Conservation (phyloP, 1,140 invertebrate genomes). For the Drosophila grimshawi region DNA sequence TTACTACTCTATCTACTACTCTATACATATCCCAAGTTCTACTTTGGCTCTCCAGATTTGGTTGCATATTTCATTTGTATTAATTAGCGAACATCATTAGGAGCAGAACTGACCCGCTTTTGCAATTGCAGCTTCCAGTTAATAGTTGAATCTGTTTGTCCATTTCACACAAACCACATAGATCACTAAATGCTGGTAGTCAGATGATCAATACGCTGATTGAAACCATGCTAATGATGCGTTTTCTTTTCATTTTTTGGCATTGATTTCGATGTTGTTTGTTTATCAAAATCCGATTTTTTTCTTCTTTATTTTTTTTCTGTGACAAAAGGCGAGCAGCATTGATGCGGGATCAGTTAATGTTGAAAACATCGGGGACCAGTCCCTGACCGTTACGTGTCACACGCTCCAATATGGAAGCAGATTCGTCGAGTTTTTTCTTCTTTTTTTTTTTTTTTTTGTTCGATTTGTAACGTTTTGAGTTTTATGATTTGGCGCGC, state of each 20-base stretch:
- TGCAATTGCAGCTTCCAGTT: conserved; percentile 13
- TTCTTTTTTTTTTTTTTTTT: not conserved
- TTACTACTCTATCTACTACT: too few species aligned
- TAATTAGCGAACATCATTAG: conserved; percentile 71
- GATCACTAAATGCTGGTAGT: conserved; percentile 69
- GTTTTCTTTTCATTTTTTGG: conserved; percentile 55
- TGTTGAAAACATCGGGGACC: conserved; percentile 15
- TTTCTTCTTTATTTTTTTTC: conserved; percentile 28
- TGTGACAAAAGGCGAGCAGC: conserved; percentile 50
- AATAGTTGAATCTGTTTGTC: conserved; percentile 4
- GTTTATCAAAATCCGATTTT: conserved; percentile 34
- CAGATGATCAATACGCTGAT: conserved; percentile 73
- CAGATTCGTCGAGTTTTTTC: conserved; percentile 15
- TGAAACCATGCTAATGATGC: conserved; percentile 77
- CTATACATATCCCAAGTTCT: too few species aligned
- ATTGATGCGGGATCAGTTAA: conserved; percentile 62
- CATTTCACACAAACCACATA: conserved; percentile 26
- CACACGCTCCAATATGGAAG: conserved; percentile 55
- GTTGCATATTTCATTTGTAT: conserved; percentile 59
- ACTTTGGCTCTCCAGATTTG: not conserved
- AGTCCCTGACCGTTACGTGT: conserved; percentile 66
- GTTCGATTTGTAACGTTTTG: conserved; percentile 64
- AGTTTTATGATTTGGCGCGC: conserved; percentile 71
- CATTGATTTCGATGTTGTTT: conserved; percentile 52
- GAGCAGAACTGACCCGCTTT: conserved; percentile 67